Conservation (phyloP, 2,113 vertebrate species). For the Sminthopsis crassicaudata region DNA sequence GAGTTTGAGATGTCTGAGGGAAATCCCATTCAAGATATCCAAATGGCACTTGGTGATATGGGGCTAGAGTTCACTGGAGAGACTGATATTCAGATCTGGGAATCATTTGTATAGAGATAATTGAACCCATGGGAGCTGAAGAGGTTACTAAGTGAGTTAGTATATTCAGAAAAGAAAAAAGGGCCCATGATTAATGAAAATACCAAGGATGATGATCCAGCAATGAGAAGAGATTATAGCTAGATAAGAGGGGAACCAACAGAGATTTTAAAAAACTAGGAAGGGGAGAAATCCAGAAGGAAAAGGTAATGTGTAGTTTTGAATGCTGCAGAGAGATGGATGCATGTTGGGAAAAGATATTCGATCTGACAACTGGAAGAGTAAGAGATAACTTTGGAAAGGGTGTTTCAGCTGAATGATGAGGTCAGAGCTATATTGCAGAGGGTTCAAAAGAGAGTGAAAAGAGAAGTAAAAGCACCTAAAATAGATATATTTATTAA, state of each 20-base stretch:
- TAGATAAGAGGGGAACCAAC: neutral
- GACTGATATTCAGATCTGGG: neutral
- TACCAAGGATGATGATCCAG: neutral
- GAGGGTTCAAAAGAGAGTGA: neutral
- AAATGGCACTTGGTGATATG: neutral
- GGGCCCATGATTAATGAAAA: neutral
- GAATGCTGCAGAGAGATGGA: neutral
- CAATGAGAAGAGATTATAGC: neutral
- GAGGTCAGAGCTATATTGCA: neutral
- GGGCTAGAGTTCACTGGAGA: neutral
- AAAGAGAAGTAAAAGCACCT: neutral
- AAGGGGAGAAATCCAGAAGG: neutral
- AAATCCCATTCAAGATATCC: neutral
- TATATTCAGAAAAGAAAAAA: neutral
- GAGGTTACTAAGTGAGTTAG: neutral
- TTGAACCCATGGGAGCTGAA: neutral
- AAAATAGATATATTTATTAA: neutral
- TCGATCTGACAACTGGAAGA: neutral
- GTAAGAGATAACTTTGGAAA: neutral
- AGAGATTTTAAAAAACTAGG: neutral
- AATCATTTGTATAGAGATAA: neutral
- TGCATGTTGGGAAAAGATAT: neutral
- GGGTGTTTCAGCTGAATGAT: neutral
- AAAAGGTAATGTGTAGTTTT: neutral
- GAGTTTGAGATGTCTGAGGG: neutral